Evolutionary conservation across 2,888 invertebrate genomes (phyloP).

Genomic region (Caenorhabditis macrosperma): DNA sequence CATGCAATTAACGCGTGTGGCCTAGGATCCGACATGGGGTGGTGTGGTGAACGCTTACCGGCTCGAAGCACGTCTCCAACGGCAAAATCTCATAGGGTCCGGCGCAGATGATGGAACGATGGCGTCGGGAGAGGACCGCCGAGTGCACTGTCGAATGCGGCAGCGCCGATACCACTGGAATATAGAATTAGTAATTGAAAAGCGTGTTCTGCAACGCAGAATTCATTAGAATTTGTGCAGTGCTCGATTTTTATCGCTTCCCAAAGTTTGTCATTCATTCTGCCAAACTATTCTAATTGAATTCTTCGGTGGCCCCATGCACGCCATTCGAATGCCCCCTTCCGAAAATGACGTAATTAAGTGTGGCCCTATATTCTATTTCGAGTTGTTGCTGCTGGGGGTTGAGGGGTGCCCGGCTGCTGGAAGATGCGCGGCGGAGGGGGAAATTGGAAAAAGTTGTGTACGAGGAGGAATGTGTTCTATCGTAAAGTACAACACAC

Average conservation of each 20-base stretch:
- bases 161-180: conserved; percentile 60
- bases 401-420: too few relatives aligned
- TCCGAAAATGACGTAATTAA: too few relatives aligned
- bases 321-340: too few relatives aligned
- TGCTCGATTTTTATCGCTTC: background rate
- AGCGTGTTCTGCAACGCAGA: background rate
- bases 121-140: conserved; percentile 50
- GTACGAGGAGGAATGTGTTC: too few relatives aligned
- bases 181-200: background rate
- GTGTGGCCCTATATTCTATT: too few relatives aligned
- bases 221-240: background rate
- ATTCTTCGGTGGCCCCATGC: too few relatives aligned
- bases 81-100: conserved; percentile 57
- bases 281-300: background rate
- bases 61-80: conserved; percentile 42
- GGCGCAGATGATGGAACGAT: conserved; percentile 47
- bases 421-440: too few relatives aligned
- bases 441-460: too few relatives aligned
- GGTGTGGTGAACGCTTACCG: conserved; percentile 18
- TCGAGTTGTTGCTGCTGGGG: too few relatives aligned
- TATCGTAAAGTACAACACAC: too few relatives aligned
- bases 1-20: background rate
- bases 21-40: background rate
- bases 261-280: too few relatives aligned
- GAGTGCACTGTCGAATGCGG: conserved; percentile 53